A percentile compares a stretch with the other conserved stretches of the same genome.
Evolutionary conservation across 2,797 vertebrate species (phyloP).

Genomic region (Bovichtus diacanthus): DNA sequence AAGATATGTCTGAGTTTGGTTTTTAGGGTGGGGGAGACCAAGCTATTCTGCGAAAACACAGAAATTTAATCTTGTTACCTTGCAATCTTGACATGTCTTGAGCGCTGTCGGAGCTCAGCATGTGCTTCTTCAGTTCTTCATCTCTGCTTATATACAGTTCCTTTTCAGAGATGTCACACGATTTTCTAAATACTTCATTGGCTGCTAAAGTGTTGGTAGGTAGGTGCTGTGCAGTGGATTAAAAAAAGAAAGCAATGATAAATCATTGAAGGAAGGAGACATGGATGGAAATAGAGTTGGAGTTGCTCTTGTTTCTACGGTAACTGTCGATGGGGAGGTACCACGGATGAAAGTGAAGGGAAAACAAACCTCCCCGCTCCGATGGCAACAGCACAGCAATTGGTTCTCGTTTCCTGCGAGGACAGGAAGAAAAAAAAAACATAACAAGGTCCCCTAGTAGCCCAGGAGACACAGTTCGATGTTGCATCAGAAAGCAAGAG

Average conservation of each 20-base stretch:
- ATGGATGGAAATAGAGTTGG: conserved; percentile 89
- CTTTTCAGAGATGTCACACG: conserved; percentile 71
- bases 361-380: conserved; percentile 87
- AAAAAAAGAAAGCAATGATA: conserved; percentile 80
- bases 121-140: conserved; percentile 51
- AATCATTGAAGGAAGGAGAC: conserved; percentile 85
- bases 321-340: conserved; percentile 89
- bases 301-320: conserved; percentile 92
- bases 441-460: conserved; percentile 87
- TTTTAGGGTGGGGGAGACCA: conserved; percentile 40
- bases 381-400: conserved; percentile 90
- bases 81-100: conserved; percentile 41
- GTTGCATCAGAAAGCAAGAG: conserved; percentile 90
- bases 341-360: conserved; percentile 85
- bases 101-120: conserved; percentile 49
- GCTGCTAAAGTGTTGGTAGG: conserved; percentile 77
- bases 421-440: conserved; percentile 81
- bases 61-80: conserved; percentile 61
- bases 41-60: conserved; percentile 34
- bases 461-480: conserved; percentile 85
- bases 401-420: conserved; percentile 88
- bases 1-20: conserved; percentile 54
- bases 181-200: conserved; percentile 77
- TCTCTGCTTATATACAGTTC: conserved; percentile 66
- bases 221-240: conserved; percentile 72